Evolutionary conservation across 2,797 vertebrate species (phyloP), one percentile per base, ranked within the genome.

Genomic region (Phaenicophaeus curvirostris): DNA sequence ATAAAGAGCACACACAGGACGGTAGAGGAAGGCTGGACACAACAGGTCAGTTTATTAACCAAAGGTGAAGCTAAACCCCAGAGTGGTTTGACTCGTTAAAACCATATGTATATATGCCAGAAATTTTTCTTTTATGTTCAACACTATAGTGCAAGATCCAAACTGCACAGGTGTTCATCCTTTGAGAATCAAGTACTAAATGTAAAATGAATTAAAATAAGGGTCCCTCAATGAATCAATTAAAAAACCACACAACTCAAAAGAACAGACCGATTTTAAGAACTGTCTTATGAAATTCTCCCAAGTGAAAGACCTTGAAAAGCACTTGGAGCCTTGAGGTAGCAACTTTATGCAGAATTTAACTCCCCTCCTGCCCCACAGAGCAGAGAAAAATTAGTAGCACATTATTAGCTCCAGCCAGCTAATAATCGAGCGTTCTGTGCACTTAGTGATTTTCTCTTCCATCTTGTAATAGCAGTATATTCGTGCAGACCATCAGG

Each of bases 241-340:
- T 77, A 85, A 90, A 87, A 90, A 81, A 51, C 63, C 89, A 31
- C 84, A 95, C 90, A 86, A 95, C 79, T 94, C 30, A 94, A 95
- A 88, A 94, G 84, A 96, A 97, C 89, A 97, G 89, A 97, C 66
- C 94, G 62, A 95, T 87, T 93, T 94, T 76, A 95, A 97, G 87
- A 97, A 95, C 94, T 51, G 68, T 95, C 91, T 78, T 91, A 91
- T 63, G 95, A 96, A 97, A 97, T 96, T 97, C 91, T 97, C 95
- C 96, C 95, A 96, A 92, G 96, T 96, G 96, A 97, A 96, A 97
- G 93, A 95, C 97, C 95, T 96, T 97, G 97, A 97, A 96, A 97
- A 98, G 97, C 96, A 97, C 96, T 97, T 98, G 96, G 97, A 98
- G 97, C 97, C 97, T 96, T 98, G 98, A 98, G 98, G 98, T 98